A percentile compares a stretch with the other conserved stretches of the same genome.
phyloP scores from a whole-genome alignment of 2,113 vertebrate genomes.

The Pristiophorus japonicus region DNA sequence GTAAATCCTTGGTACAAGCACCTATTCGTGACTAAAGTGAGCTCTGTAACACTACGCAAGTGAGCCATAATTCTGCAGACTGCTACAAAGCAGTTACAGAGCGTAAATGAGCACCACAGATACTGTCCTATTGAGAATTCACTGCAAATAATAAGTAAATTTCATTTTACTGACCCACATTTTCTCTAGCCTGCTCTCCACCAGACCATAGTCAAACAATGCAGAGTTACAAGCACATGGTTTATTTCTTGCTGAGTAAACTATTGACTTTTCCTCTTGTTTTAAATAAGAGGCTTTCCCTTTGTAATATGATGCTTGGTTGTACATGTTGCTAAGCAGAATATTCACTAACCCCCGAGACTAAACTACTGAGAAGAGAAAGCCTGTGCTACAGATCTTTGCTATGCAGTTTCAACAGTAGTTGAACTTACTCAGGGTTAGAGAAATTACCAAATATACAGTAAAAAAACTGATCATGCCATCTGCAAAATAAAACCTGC shows the following conservation, averaged over 20 bases:
- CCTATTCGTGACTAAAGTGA: not conserved
- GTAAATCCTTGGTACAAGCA: not conserved
- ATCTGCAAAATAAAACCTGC: conserved; percentile 26
- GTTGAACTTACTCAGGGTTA: conserved; percentile 30
- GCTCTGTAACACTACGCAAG: not conserved
- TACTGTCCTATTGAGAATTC: not conserved
- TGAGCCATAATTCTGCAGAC: not conserved
- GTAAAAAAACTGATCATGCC: not conserved
- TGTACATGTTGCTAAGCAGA: not conserved
- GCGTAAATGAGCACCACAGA: too few species aligned
- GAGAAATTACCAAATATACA: conserved; percentile 35
- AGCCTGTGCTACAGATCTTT: not conserved
- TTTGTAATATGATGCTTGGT: not conserved
- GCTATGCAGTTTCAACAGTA: not conserved
- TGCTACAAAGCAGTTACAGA: not conserved
- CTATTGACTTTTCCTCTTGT: not conserved
- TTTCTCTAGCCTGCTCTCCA: not conserved
- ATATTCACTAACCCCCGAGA: not conserved
- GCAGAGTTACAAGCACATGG: not conserved
- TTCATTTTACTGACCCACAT: not conserved
- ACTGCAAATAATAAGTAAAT: not conserved
- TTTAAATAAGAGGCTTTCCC: not conserved
- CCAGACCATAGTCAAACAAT: not conserved
- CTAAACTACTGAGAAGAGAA: not conserved
- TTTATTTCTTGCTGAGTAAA: not conserved